Base-by-base conservation (phyloP, 2,888 invertebrate genomes). In the Micoletzkya japonica region DNA sequence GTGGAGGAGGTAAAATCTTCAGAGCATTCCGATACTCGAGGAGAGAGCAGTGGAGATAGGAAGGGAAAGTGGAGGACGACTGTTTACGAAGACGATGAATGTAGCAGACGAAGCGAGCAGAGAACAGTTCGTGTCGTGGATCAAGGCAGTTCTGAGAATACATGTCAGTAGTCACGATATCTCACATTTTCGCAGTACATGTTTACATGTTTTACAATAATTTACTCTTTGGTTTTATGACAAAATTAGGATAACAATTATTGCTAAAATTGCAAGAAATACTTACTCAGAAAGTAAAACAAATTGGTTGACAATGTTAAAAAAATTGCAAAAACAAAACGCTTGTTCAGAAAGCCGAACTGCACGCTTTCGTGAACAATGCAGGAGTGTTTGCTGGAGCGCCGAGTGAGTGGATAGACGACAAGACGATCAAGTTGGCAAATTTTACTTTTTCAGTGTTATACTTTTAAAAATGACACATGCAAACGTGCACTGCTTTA, bases 311-410 rank as follows among this genome's bases (percentile, higher is more conserved):
- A 44, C 10, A 44, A 44, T 20, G 44, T 20, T 20, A 44, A 44
- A 20, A 44, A 44, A 44, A 44, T 44, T 20, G 44, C 20, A 10
- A 44, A 44, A 44, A 14, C 44, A 44, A 44, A 44, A n/a, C n/a
- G n/a, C n/a, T n/a, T n/a, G n/a, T n/a, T n/a, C 50, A 63, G 63
- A 52, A 64, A 1, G n/a, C 17, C 2, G 1, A 1, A 26, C 64
- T 66, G 14, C 20, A 54, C 10, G 64, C 30, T 2, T 66, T 66
- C 10, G 64, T 66, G 20, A 66, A 49, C n/a, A 66, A 66, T 7
- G 54, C 64, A 0, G 64, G 64, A 0, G 14, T 66, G 3, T 54
- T 66, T 20, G 28, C 28, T 0, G 34, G 36, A 1, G 64, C 54
- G n/a, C 24, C 64, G 17, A n/a, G 17, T 0, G 64, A 66, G 37